Evolutionary conservation across 2,113 vertebrate species (phyloP), one percentile per base, ranked within the genome.

Genomic region (Leptobrachium leishanense): DNA sequence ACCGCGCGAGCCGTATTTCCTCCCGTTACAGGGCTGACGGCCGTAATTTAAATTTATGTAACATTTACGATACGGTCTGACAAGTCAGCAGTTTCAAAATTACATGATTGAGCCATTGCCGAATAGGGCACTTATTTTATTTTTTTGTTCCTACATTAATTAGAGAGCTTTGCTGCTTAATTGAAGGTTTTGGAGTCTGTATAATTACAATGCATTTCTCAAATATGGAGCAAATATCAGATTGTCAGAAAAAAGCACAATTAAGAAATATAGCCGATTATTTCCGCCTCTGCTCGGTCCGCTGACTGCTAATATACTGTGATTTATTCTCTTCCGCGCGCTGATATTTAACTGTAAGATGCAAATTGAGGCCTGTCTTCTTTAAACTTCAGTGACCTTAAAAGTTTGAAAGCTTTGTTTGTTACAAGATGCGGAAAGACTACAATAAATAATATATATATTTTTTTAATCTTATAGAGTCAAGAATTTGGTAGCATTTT

Each of bases 191-290:
- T 20, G 15, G 55, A 70, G 54, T 43, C 59, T 63, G 55, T 41
- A 57, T 71, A 77, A 77, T 77, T 77, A 63, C 67, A 41, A 41
- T 40, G 76, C 67, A 15, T 10, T 59, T 46, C 6, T 71, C n/a
- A 50, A 50, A 50, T 50, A 50, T 50, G 46, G 46, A 50, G 46
- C 54, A 63, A 70, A 63, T 41, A 77, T 70, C 55, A n/a, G 54
- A 77, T 69, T 77, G 76, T 77, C 76, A 71, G 43, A n/a, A 69
- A 70, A 43, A 68, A 76, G 69, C 40, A 53, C 55, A 55, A 77
- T 77, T 70, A 63, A 7, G 20, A 70, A 41, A 63, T 62, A 70
- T 62, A 50, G 76, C 67, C 1, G 13, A 3, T 10, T 11, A 2
- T 46, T 71, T 50, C 9, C 65, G 50, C 64, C 31, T 12, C 66